These are phyloP conservation scores for Drosophila maculinotata DNA, from an alignment of 2,888 invertebrate genomes.

Conservation along the genomic window DNA sequence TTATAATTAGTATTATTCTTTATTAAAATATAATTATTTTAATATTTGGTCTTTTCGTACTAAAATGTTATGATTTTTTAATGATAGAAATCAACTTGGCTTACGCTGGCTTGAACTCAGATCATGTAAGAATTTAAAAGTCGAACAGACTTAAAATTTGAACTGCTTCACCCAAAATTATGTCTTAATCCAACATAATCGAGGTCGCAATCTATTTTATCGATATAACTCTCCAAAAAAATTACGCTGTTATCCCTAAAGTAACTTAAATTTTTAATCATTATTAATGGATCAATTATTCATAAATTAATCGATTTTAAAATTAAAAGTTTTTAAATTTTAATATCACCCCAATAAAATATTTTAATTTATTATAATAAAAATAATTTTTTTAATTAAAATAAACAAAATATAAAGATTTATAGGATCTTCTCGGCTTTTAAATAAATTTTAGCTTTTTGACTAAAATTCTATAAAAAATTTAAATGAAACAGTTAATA, in stretches of 20 bases:
- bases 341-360: slow-evolving; percentile 89
- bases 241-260: slow-evolving; percentile 95
- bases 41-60: slow-evolving; percentile 92
- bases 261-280: slow-evolving; percentile 90
- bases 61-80: slow-evolving; percentile 87
- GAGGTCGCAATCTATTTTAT: slow-evolving; percentile 93
- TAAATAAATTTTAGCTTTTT: slow-evolving; percentile 89
- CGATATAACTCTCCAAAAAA: slow-evolving; percentile 90
- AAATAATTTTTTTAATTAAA: slow-evolving; percentile 84
- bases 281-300: slow-evolving; percentile 87
- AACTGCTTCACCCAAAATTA: slow-evolving; percentile 89
- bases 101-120: slow-evolving; percentile 94
- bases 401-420: slow-evolving; percentile 87
- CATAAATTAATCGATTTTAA: slow-evolving; percentile 85
- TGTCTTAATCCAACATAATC: slow-evolving; percentile 94
- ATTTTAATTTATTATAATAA: slow-evolving; percentile 79
- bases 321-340: slow-evolving; percentile 87
- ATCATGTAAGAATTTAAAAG: slow-evolving; percentile 94
- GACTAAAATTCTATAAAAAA: slow-evolving; percentile 86
- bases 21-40: slow-evolving; percentile 85
- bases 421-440: slow-evolving; percentile 93
- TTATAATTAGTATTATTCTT: slow-evolving; percentile 75
- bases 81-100: slow-evolving; percentile 95
- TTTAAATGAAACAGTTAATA: slow-evolving; percentile 87
- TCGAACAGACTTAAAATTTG: slow-evolving; percentile 90